A percentile compares a stretch with the other conserved stretches of the same genome.
These are phyloP conservation scores for Pentamera pediparva DNA, from an alignment of 53 echinoderm and acorn worm species.

Conservation along the genomic window DNA sequence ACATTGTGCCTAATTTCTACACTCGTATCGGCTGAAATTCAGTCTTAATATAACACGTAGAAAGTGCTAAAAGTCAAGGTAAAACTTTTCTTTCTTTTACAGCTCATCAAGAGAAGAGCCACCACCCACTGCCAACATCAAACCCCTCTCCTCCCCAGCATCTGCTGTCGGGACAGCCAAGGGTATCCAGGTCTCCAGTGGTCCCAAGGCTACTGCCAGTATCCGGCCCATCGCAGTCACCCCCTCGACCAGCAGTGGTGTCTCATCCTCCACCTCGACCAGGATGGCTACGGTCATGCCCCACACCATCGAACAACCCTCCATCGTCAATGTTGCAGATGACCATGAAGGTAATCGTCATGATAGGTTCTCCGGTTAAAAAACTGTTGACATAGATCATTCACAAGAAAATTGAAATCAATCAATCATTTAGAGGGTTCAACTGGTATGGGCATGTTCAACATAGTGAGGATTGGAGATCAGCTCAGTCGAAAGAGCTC, in stretches of 20 bases:
- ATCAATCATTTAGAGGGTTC: neutral
- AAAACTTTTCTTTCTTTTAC: neutral
- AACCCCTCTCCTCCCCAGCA: constrained; percentile 85
- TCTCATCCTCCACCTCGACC: constrained; percentile 49
- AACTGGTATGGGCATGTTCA: neutral
- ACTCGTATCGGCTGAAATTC: too few species aligned
- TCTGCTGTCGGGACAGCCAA: constrained; percentile 72
- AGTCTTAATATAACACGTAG: too few species aligned
- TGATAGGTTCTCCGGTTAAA: neutral
- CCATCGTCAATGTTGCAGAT: constrained; percentile 40
- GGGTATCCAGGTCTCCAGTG: constrained; percentile 43
- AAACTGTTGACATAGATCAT: neutral
- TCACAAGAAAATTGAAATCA: neutral
- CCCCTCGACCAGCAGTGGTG: constrained; percentile 58
- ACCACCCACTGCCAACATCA: constrained; percentile 95
- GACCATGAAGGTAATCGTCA: constrained; percentile 49
- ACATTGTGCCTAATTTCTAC: too few species aligned
- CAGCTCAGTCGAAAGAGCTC: too few species aligned
- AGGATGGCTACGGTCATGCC: constrained; percentile 99
- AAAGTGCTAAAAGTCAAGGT: too few species aligned
- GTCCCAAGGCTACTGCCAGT: constrained; percentile 71
- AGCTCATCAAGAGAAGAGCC: constrained; percentile 90
- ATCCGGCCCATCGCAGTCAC: constrained; percentile 95
- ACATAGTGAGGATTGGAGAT: neutral
- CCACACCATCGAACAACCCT: constrained; percentile 61